These are phyloP conservation scores for Galaxea fascicularis DNA, from an alignment of 92 coral and sea anemone species.

Conservation along the genomic window DNA sequence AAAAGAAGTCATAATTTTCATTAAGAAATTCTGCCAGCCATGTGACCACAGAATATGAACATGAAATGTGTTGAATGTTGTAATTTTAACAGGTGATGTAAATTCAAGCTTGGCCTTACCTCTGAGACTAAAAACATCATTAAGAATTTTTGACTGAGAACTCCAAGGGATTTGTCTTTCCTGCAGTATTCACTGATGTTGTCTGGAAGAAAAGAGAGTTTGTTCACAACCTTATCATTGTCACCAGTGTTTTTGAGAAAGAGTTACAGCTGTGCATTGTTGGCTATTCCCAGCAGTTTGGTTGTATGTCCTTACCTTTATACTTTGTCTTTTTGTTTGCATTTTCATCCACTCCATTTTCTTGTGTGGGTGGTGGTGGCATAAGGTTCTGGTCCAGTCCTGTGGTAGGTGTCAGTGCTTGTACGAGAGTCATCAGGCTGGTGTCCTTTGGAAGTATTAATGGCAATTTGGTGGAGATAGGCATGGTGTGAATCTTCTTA, in stretches of 20 bases:
- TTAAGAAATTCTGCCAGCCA: background rate
- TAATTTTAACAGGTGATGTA: background rate
- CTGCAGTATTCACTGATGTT: constrained; percentile 82
- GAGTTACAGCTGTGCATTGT: too few species aligned
- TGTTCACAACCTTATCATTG: background rate
- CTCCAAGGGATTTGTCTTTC: constrained; percentile 98
- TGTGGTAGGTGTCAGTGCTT: constrained; percentile 13
- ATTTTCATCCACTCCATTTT: constrained; percentile 13
- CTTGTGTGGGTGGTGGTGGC: constrained; percentile 27
- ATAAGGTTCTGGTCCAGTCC: constrained; percentile 44
- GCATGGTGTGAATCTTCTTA: constrained; percentile 1
- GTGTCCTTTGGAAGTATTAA: constrained; percentile 75
- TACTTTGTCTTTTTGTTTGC: constrained; percentile 28
- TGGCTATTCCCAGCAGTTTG: background rate
- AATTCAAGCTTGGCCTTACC: constrained; percentile 46
- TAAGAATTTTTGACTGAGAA: constrained; percentile 94
- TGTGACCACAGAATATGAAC: background rate
- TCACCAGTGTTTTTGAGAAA: too few species aligned
- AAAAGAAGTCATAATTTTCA: background rate
- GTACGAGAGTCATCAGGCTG: constrained; percentile 28
- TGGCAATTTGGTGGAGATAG: constrained; percentile 63
- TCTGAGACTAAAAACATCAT: constrained; percentile 96
- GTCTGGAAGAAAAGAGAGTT: background rate
- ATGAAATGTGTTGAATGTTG: background rate
- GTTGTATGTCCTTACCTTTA: constrained; percentile 10